Evolutionary conservation across 2,888 invertebrate species (phyloP).

Genomic region (Himalopsyche anomala): DNA sequence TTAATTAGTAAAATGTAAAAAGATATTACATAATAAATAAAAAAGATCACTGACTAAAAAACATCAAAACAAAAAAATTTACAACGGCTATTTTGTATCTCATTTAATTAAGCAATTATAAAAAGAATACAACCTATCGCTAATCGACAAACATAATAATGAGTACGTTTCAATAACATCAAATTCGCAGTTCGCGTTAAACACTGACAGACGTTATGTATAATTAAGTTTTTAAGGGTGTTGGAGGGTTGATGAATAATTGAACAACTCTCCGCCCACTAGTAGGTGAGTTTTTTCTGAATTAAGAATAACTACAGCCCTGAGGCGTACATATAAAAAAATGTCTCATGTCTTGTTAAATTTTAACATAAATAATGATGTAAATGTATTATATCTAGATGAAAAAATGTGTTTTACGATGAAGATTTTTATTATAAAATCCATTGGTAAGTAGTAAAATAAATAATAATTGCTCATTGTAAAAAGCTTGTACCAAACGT

Average conservation of each 20-base stretch:
- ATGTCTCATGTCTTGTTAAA: too few relatives aligned
- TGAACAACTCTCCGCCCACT: conserved; percentile 53
- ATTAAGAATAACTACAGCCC: background rate
- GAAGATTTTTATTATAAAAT: too few relatives aligned
- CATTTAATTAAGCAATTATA: conserved; percentile 3
- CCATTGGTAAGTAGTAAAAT: too few relatives aligned
- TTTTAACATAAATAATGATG: too few relatives aligned
- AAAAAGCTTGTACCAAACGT: too few relatives aligned
- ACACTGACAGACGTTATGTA: conserved; percentile 41
- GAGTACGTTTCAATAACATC: conserved; percentile 47
- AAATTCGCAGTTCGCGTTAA: background rate
- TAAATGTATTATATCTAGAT: too few relatives aligned
- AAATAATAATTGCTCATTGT: too few relatives aligned
- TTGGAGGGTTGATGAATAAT: conserved; percentile 58
- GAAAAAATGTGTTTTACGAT: too few relatives aligned
- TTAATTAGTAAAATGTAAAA: too few relatives aligned
- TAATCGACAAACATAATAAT: conserved; percentile 13
- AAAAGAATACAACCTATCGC: background rate
- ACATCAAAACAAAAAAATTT: background rate
- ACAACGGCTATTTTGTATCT: background rate
- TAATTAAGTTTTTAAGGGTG: conserved; percentile 61
- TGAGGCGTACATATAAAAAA: conserved; percentile 2
- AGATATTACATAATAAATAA: too few relatives aligned
- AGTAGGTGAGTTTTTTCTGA: background rate
- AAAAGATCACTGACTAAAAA: too few relatives aligned